A percentile compares a stretch with the other conserved stretches of the same genome.
Conservation (phyloP, 2,113 vertebrate genomes). For the Onychostoma macrolepis region DNA sequence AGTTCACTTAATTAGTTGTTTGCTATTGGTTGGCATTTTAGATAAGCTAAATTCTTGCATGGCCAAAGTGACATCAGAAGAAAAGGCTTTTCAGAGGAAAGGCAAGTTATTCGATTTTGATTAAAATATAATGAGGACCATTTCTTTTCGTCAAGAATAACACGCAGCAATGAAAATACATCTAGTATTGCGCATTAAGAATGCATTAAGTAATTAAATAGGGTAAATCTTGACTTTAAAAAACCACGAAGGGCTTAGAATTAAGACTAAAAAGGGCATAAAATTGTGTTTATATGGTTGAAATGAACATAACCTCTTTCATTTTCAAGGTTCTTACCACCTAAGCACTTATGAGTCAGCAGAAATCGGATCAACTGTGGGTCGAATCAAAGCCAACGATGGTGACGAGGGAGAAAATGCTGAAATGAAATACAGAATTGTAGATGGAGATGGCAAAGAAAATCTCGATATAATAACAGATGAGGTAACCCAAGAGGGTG, state of each 20-base stretch:
- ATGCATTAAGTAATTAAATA: neutral
- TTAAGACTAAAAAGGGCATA: neutral
- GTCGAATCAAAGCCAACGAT: conserved; percentile 95
- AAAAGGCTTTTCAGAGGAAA: neutral
- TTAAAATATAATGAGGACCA: neutral
- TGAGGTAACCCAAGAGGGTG: conserved; percentile 89
- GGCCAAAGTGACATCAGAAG: neutral
- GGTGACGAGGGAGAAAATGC: conserved; percentile 92
- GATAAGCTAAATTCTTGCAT: neutral
- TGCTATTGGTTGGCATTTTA: neutral
- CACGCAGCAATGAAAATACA: neutral
- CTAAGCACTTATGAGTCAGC: conserved; percentile 81
- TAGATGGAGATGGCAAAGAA: conserved; percentile 89
- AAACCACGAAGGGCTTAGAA: neutral
- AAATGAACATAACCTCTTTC: conserved; percentile 13
- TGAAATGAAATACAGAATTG: conserved; percentile 93
- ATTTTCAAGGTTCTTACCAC: conserved; percentile 55
- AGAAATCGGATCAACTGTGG: conserved; percentile 90
- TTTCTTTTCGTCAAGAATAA: neutral
- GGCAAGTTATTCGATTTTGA: neutral
- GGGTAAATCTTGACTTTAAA: neutral
- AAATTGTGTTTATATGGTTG: neutral
- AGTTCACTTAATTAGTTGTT: neutral
- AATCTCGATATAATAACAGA: conserved; percentile 91
- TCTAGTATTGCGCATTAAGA: neutral